Base-by-base conservation (phyloP, 2,113 vertebrate genomes). In the Toxostoma redivivum region DNA sequence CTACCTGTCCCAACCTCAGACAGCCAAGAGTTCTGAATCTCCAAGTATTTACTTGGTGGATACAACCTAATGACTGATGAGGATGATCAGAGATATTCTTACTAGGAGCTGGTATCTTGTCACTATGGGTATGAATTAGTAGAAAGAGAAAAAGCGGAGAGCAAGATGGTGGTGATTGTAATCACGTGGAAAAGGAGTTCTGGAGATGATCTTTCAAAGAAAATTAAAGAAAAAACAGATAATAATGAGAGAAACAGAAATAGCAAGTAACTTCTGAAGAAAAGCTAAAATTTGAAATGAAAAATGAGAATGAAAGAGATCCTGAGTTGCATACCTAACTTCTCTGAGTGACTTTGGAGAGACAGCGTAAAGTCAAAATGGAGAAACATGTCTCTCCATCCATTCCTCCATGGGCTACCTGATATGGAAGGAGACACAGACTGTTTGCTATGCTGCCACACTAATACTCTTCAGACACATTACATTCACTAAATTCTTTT, bases 401-500 rank as follows among this genome's bases (percentile, higher is more conserved):
- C 65, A 28, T 21, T 73, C 44, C 25, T 73, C 60, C 31, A 24
- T 4, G 19, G 81, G 30, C 54, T 92, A 93, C 79, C 74, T 90
- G 92, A 44, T 78, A 69, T 1, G 14, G 79, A 90, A 65, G 18
- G 70, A 92, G 58, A 42, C 54, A 9, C 31, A 86, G 71, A 15
- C 65, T 85, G 27, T 90, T 88, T 65, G 82, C 58, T 8, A 7
- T 79, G 79, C 86, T 94, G 81, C 76, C 79, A 84, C 78, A 48
- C 61, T 88, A 94, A 93, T 88, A 48, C 53, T 78, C 92, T 87
- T 96, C 94, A 96, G 94, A 88, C 17, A 0, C 72, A 81, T 91
- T 97, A 90, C 94, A 93, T 95, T 93, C 91, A 95, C 81, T 78
- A 21, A 54, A 95, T 94, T 95, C 87, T 95, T 96, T 87, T 95